Percentiles rank a stretch among this genome's conserved stretches.
These are phyloP conservation scores for Drosophila orosa DNA, from an alignment of 1,140 invertebrate species.

Conservation along the genomic window DNA sequence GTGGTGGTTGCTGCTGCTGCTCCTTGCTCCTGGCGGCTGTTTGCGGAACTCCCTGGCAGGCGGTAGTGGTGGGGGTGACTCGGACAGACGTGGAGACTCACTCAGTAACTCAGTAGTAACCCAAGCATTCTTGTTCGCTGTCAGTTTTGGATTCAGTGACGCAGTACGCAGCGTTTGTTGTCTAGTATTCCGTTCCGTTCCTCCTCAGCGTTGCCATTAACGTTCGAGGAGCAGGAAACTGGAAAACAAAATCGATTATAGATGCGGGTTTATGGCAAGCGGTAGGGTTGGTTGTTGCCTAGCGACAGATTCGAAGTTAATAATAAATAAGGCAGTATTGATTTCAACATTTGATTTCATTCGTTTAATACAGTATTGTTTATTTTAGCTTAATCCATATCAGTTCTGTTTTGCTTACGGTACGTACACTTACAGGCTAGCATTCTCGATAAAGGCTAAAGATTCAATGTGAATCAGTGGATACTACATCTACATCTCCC, in stretches of 20 bases:
- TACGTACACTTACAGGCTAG: conserved; percentile 31
- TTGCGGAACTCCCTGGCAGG: conserved; percentile 56
- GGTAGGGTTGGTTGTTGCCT: conserved; percentile 25
- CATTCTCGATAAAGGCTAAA: conserved; percentile 1
- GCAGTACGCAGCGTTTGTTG: conserved; percentile 34
- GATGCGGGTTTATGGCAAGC: conserved; percentile 56
- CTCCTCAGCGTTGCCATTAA: conserved; percentile 80
- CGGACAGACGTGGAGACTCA: conserved; percentile 82
- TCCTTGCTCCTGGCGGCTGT: conserved; percentile 66
- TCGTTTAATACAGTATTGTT: conserved; percentile 42
- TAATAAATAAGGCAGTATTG: conserved; percentile 73
- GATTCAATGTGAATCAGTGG: conserved; percentile 49
- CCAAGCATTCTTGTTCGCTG: conserved; percentile 16
- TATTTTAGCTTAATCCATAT: conserved; percentile 66
- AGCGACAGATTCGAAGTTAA: conserved; percentile 24
- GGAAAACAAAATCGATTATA: conserved; percentile 82
- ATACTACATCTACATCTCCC: background rate
- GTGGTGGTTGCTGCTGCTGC: conserved; percentile 79
- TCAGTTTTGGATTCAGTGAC: conserved; percentile 10
- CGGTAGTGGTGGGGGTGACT: conserved; percentile 53
- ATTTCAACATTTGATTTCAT: conserved; percentile 58
- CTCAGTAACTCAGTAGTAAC: conserved; percentile 58
- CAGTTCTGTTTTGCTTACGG: conserved; percentile 64
- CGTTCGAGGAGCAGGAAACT: conserved; percentile 83
- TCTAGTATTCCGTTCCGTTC: conserved; percentile 75